Base-by-base conservation (phyloP, 1,140 invertebrate genomes). In the Saxidomus purpurata region DNA sequence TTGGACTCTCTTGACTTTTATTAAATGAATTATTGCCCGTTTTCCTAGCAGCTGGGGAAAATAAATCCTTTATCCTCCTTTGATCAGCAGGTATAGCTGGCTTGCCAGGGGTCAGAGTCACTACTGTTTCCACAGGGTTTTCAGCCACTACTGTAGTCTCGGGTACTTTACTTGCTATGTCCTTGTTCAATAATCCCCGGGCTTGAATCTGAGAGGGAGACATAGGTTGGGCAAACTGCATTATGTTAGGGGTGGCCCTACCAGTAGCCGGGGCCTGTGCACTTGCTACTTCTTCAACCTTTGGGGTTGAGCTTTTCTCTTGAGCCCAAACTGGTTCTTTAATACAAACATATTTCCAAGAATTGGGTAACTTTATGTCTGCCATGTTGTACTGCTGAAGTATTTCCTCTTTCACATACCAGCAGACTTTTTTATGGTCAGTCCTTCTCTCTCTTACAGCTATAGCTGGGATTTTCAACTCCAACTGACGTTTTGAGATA, bases 341-440 rank as follows among this genome's bases (percentile, higher is more conserved):
- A 4, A 89, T 82, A 52, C 19, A 88, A 8, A 91, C 81, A 89
- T 90, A 90, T 19, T 94, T 87, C 90, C 92, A 92, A 19, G 83
- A 40, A 81, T 90, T 91, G n/a, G 91, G 91, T 6, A 93, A 36
- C 31, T 94, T 91, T 0, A 97, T 90, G 15, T 97, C 96, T 31
- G 94, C 92, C 0, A 97, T 93, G 0, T 96, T 95, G 94, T 97
- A 97, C 91, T 97, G 96, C 25, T 97, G 95, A 11, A 95, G 84
- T 9, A 97, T 25, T 96, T 97, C 96, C 17, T 97, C 95, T 3
- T 96, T 90, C 3, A 98, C 97, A 87, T 97, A 96, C 98, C 98
- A 98, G 90, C 97, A 97, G 3, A 94, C 95, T 88, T 97, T 96
- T 95, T 89, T 96, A 95, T 94, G 97, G 96, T 92, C 55, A 38